These are phyloP conservation scores for Cotesia typhae DNA, from an alignment of 1,140 invertebrate species.

Conservation along the genomic window DNA sequence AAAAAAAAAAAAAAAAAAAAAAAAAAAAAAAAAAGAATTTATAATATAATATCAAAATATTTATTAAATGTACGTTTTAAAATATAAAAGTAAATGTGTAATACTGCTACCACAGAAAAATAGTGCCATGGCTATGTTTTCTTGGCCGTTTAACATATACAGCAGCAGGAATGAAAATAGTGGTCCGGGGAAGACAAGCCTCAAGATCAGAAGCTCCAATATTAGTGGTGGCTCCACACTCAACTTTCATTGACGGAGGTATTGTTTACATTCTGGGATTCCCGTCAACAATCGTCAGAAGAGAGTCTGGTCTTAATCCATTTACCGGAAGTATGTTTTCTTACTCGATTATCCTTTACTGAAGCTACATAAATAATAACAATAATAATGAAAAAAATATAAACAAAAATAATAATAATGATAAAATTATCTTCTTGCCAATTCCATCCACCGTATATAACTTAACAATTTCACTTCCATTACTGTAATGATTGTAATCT, in stretches of 20 bases:
- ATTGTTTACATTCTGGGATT: conserved; percentile 81
- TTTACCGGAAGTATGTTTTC: conserved; percentile 83
- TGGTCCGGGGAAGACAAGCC: conserved; percentile 79
- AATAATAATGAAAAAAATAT: not conserved
- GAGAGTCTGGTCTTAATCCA: conserved; percentile 80
- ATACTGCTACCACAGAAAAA: conserved; percentile 54
- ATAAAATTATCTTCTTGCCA: not conserved
- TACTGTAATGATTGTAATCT: too few species aligned
- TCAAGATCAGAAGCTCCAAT: conserved; percentile 80
- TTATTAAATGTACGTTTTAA: not conserved
- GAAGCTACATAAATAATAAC: conserved; percentile 25
- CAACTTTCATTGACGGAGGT: conserved; percentile 86
- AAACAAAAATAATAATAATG: not conserved
- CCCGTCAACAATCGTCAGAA: conserved; percentile 81
- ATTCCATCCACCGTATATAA: conserved; percentile 43
- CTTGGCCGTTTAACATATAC: conserved; percentile 77
- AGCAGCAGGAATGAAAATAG: conserved; percentile 81
- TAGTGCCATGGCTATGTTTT: conserved; percentile 73
- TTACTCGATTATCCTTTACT: conserved; percentile 23
- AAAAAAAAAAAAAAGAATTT: too few species aligned
- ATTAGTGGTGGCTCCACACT: conserved; percentile 86
- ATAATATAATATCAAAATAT: not conserved
- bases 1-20: conserved; percentile 1
- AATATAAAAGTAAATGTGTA: conserved; percentile 9
- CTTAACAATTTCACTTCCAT: conserved; percentile 8